Conservation (phyloP, 2,888 invertebrate species). For the Fabriciana adippe region DNA sequence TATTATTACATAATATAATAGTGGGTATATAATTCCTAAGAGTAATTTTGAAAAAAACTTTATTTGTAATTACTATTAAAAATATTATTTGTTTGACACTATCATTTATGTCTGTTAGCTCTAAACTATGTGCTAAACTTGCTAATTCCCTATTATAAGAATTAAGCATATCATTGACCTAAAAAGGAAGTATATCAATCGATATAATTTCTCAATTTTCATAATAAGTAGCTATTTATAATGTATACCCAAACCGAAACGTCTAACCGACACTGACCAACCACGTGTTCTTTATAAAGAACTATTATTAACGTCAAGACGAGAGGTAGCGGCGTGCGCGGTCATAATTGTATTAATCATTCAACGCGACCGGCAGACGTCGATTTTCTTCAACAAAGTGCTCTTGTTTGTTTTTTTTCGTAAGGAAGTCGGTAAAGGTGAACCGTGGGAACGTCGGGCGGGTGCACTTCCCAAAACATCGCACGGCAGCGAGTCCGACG, state of each 20-base stretch:
- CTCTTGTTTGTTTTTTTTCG: constrained; percentile 82
- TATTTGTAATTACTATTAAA: no score
- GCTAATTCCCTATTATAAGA: no score
- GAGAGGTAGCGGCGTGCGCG: constrained; percentile 77
- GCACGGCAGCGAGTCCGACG: constrained; percentile 79
- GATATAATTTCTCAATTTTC: background rate
- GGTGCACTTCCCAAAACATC: constrained; percentile 84
- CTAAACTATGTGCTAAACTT: no score
- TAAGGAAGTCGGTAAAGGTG: constrained; percentile 81
- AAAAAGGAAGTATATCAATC: background rate
- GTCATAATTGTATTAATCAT: constrained; percentile 82
- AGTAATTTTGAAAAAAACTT: no score
- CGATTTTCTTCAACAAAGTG: constrained; percentile 82
- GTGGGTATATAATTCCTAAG: no score
- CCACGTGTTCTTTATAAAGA: constrained; percentile 78
- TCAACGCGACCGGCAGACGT: constrained; percentile 80
- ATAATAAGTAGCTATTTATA: constrained; percentile 6
- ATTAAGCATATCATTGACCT: no score
- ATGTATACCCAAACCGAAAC: constrained; percentile 44
- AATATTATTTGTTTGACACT: no score
- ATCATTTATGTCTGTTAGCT: no score
- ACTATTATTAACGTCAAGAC: constrained; percentile 70
- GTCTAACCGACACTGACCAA: constrained; percentile 42
- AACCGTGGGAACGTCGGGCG: constrained; percentile 82
- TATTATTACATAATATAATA: no score